Conservation (phyloP, 2,113 vertebrate species). For the Apodemus sylvaticus region DNA sequence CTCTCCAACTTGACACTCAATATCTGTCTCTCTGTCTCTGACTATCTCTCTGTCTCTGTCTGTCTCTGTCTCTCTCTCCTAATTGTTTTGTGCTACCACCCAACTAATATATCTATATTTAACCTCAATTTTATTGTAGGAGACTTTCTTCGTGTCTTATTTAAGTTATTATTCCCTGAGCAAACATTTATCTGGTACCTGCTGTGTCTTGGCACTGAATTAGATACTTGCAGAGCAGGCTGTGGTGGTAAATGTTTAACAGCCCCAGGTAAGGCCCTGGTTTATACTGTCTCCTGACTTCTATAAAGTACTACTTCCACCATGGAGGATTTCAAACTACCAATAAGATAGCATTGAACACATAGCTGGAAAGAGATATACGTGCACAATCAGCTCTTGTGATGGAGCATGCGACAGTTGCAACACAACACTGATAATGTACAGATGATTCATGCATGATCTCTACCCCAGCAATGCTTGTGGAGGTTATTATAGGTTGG, state of each 20-base stretch:
- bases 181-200: not conserved
- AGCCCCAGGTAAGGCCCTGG: not conserved
- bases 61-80: not conserved
- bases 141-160: not conserved
- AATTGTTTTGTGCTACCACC: not conserved
- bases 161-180: conserved; percentile 20
- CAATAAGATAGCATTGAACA: not conserved
- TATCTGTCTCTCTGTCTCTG: too few species aligned
- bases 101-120: not conserved
- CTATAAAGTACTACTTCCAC: not conserved
- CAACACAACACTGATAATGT: not conserved
- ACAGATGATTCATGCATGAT: not conserved
- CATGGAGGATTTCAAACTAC: conserved; percentile 11
- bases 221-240: not conserved
- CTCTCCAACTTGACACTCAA: not conserved
- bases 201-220: not conserved
- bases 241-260: conserved; percentile 12
- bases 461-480: not conserved
- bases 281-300: not conserved
- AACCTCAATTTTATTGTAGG: not conserved
- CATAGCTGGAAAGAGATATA: not conserved
- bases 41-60: too few species aligned
- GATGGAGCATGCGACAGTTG: not conserved
- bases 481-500: not conserved
- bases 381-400: not conserved